phyloP scores from a whole-genome alignment of 2,113 vertebrate species.

The Ictalurus punctatus region DNA sequence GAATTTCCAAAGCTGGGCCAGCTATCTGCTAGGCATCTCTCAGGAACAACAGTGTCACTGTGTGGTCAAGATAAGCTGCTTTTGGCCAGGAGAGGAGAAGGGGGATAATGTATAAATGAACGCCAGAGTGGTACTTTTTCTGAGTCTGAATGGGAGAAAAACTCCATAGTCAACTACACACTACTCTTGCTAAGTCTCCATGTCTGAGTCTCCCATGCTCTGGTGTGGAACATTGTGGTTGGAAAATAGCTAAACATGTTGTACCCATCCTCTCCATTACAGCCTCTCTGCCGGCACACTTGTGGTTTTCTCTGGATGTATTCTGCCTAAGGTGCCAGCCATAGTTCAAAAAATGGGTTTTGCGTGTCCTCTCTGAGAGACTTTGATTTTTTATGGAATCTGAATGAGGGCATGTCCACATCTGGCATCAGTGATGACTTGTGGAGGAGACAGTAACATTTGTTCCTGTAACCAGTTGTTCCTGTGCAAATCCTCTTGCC shows the following conservation, averaged over 20 bases:
- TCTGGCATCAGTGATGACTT: constrained; percentile 38
- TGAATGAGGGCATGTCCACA: constrained; percentile 28
- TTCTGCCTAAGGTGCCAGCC: constrained; percentile 41
- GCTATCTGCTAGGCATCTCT: constrained; percentile 64
- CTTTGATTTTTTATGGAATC: constrained; percentile 47
- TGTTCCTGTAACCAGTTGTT: constrained; percentile 28
- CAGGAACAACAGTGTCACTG: constrained; percentile 72
- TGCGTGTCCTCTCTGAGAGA: constrained; percentile 22
- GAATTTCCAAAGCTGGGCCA: constrained; percentile 67
- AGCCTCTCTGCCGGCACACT: constrained; percentile 3
- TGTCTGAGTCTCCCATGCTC: constrained; percentile 61
- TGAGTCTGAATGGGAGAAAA: constrained; percentile 48
- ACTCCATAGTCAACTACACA: constrained; percentile 70
- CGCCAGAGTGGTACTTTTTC: constrained; percentile 72
- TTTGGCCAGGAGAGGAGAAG: constrained; percentile 8
- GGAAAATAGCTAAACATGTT: constrained; percentile 43
- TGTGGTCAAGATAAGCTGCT: constrained; percentile 69
- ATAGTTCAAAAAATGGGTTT: constrained; percentile 18
- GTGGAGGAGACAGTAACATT: constrained; percentile 36
- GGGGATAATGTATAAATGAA: constrained; percentile 66
- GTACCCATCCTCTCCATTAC: constrained; percentile 22
- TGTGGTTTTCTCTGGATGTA: constrained; percentile 23
- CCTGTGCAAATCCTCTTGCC: constrained; percentile 46
- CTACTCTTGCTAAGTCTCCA: constrained; percentile 53
- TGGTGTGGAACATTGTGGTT: constrained; percentile 37